Evolutionary conservation across 2,797 vertebrate species (phyloP).

Genomic region (Champsocephalus esox): DNA sequence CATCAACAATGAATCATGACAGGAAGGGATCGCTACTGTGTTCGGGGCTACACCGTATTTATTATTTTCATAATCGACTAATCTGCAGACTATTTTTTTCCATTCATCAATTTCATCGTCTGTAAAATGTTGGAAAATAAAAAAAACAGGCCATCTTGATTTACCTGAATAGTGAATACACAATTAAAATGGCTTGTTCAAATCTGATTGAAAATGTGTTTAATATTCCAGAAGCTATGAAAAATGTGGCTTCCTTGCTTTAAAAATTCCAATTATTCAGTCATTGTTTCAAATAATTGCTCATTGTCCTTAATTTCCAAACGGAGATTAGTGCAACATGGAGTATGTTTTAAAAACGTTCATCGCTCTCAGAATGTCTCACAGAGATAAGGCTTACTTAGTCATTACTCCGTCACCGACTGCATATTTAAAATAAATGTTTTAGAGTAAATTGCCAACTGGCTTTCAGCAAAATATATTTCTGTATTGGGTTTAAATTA

Average conservation of each 20-base stretch:
- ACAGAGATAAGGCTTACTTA: not conserved
- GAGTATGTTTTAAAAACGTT: not conserved
- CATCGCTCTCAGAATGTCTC: not conserved
- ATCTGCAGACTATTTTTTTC: not conserved
- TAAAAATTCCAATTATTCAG: not conserved
- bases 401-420: not conserved
- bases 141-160: not conserved
- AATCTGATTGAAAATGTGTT: not conserved
- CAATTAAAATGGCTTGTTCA: too few species aligned
- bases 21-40: not conserved
- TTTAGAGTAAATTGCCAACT: not conserved
- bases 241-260: not conserved
- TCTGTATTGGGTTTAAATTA: slow-evolving; percentile 20
- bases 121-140: not conserved
- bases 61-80: not conserved
- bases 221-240: not conserved
- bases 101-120: not conserved
- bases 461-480: slow-evolving; percentile 13
- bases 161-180: not conserved
- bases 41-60: not conserved
- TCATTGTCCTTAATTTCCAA: not conserved
- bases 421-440: not conserved
- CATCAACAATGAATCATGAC: not conserved
- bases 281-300: too few species aligned
- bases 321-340: not conserved